Conservation (phyloP, 2,888 invertebrate species). For the Platypus cylindrus region DNA sequence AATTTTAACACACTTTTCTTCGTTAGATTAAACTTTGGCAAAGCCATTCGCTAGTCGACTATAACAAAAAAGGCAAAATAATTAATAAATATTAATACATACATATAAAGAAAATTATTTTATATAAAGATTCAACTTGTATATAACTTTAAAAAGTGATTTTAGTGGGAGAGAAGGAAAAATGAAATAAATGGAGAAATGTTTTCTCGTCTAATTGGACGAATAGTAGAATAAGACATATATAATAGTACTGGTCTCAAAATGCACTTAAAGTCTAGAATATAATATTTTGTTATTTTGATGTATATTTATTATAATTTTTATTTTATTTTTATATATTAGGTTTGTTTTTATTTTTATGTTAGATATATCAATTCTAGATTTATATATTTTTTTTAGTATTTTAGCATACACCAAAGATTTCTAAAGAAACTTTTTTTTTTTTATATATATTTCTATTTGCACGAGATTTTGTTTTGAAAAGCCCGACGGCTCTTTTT, state of each 20-base stretch:
- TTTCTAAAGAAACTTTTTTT: constrained; percentile 29
- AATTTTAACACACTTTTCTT: too few relatives aligned
- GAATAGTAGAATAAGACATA: too few relatives aligned
- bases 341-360: constrained; percentile 23
- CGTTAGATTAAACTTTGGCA: too few relatives aligned
- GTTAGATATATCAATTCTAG: constrained; percentile 26
- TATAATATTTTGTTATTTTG: constrained; percentile 7
- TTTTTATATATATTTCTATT: constrained; percentile 19
- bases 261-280: background rate
- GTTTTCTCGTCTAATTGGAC: too few relatives aligned
- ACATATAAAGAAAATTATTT: too few relatives aligned
- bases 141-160: background rate
- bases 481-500: background rate
- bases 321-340: constrained; percentile 6
- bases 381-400: constrained; percentile 30
- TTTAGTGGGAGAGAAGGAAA: too few relatives aligned
- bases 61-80: too few relatives aligned
- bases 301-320: constrained; percentile 13
- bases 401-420: constrained; percentile 35
- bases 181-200: too few relatives aligned
- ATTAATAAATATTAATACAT: too few relatives aligned
- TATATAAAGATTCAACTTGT: background rate
- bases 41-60: too few relatives aligned
- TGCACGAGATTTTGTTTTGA: background rate
- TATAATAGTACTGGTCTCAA: constrained; percentile 2